phyloP scores from a whole-genome alignment of 2,797 vertebrate species.

The Thalassophryne amazonica region DNA sequence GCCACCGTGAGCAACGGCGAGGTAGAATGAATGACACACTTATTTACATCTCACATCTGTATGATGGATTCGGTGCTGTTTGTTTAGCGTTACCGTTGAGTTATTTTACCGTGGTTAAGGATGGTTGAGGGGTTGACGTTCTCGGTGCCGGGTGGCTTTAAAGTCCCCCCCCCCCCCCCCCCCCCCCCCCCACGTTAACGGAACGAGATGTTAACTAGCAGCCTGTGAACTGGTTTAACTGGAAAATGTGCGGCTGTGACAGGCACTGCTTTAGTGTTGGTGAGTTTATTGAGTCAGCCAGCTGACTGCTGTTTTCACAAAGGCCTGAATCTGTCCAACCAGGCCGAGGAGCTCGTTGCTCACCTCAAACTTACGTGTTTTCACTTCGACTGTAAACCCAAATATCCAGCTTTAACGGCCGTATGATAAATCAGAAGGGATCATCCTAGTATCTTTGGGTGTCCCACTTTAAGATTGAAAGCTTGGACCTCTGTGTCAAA shows the following conservation, averaged over 20 bases:
- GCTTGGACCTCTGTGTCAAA: too few species aligned
- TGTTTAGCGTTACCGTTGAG: not conserved
- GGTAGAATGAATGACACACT: conserved; percentile 72
- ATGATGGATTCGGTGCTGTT: fast-evolving
- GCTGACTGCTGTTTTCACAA: too few species aligned
- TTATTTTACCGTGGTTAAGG: conserved; percentile 4
- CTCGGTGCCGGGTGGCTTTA: conserved; percentile 70
- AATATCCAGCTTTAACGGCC: too few species aligned
- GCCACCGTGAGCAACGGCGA: conserved; percentile 78
- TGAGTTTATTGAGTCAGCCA: not conserved
- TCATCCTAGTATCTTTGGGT: too few species aligned
- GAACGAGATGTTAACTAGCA: not conserved
- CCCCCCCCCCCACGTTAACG: too few species aligned
- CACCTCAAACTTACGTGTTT: too few species aligned
- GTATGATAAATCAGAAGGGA: too few species aligned
- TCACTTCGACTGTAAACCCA: too few species aligned
- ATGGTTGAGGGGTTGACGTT: conserved; percentile 59
- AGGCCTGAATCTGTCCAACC: too few species aligned
- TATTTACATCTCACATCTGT: not conserved
- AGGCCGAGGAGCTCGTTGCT: too few species aligned
- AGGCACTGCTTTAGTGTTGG: not conserved
- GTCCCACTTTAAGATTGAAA: too few species aligned
- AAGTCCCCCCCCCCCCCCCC: conserved; percentile 58
- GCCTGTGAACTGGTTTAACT: not conserved
- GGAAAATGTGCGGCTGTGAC: not conserved